Conservation (phyloP, 2,113 vertebrate genomes). For the Halcyon malimbica region DNA sequence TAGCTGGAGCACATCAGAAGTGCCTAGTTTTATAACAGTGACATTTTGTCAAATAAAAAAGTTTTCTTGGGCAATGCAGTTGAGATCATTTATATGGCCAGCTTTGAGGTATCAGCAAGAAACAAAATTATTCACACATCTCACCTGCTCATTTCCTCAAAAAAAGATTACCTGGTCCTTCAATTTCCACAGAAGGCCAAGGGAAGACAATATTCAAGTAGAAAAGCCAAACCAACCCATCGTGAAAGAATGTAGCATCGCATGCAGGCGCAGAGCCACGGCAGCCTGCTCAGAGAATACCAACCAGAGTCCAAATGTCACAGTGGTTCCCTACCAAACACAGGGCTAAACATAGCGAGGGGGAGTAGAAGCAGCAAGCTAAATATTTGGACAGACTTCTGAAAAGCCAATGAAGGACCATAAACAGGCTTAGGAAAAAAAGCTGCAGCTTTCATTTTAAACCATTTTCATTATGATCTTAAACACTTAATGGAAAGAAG, state of each 20-base stretch:
- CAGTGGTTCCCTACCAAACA: accelerated
- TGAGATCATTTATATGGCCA: neutral
- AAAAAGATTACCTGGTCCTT: neutral
- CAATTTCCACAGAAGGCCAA: neutral
- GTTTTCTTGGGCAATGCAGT: neutral
- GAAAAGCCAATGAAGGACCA: neutral
- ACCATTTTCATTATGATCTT: neutral
- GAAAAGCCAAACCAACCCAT: neutral
- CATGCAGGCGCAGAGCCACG: neutral
- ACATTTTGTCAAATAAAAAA: neutral
- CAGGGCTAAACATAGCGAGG: neutral
- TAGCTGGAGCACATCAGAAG: neutral
- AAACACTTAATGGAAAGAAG: neutral
- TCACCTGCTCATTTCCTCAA: neutral
- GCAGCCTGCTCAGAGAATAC: accelerated
- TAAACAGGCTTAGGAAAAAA: neutral
- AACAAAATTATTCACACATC: neutral
- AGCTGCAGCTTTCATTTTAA: neutral
- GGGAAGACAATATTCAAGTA: neutral
- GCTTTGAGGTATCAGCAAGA: neutral
- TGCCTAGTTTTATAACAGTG: neutral
- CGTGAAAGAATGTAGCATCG: accelerated
- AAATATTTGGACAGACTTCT: neutral
- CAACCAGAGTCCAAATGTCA: accelerated
- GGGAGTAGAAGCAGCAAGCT: neutral